Conservation (phyloP, 2,888 invertebrate genomes). For the Gonocerus acuteangulatus region DNA sequence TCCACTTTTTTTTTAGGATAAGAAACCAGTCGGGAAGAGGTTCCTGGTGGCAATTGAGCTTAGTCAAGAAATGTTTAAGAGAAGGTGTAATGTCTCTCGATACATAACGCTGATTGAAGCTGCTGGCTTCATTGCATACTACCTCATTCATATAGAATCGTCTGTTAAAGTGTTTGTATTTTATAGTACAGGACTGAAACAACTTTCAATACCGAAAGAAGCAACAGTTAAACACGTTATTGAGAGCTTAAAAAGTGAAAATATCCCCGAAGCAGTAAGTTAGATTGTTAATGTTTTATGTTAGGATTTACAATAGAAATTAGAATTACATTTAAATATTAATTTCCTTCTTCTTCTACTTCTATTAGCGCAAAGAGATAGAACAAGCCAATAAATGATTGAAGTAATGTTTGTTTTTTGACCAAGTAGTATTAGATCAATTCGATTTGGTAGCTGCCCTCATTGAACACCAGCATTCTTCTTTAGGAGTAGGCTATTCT, state of each 20-base stretch:
- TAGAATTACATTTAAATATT: too few relatives aligned
- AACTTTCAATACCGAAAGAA: neutral
- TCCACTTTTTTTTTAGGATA: neutral
- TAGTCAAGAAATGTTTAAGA: constrained; percentile 1
- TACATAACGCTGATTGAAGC: constrained; percentile 10
- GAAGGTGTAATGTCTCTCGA: neutral
- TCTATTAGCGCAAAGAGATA: too few relatives aligned
- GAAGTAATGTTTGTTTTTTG: too few relatives aligned
- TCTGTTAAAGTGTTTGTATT: constrained; percentile 10
- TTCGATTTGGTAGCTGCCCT: too few relatives aligned
- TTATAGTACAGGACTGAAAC: neutral
- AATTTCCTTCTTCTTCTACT: too few relatives aligned
- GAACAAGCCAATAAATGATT: too few relatives aligned
- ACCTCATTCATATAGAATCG: constrained; percentile 4
- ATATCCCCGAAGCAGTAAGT: neutral
- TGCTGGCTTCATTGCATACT: constrained; percentile 7
- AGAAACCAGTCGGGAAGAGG: constrained; percentile 9
- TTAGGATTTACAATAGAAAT: too few relatives aligned
- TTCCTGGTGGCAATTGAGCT: constrained; percentile 8
- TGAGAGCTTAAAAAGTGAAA: constrained; percentile 2
- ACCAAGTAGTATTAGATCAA: too few relatives aligned
- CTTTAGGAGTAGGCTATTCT: too few relatives aligned
- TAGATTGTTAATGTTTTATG: neutral
- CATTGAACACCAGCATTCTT: too few relatives aligned
- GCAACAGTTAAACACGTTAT: neutral